Percentiles rank a stretch among this genome's conserved stretches.
These are phyloP conservation scores for Plusia festucae DNA, from an alignment of 2,888 invertebrate genomes.

Conservation along the genomic window DNA sequence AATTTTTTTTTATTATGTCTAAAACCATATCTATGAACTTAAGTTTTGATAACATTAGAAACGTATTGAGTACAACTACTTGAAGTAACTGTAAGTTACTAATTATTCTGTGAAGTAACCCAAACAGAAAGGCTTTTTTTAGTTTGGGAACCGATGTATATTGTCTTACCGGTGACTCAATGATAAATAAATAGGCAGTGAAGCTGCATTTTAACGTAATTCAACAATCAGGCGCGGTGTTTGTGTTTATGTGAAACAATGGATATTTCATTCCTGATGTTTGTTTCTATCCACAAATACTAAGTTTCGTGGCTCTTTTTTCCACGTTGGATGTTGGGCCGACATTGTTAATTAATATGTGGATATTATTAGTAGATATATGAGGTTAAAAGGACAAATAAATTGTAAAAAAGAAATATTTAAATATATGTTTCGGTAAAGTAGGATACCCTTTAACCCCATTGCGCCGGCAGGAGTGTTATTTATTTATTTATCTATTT, in stretches of 20 bases:
- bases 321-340: background rate
- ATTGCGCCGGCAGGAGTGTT: too few species aligned
- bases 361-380: too few species aligned
- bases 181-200: conserved; percentile 64
- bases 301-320: background rate
- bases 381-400: background rate
- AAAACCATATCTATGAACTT: too few species aligned
- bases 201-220: conserved; percentile 67
- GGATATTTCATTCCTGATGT: conserved; percentile 44
- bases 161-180: conserved; percentile 61
- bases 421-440: too few species aligned
- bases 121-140: background rate
- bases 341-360: background rate
- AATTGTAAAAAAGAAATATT: background rate
- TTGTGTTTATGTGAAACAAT: conserved; percentile 63
- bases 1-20: too few species aligned
- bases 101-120: too few species aligned
- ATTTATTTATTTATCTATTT: too few species aligned
- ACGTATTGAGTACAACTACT: too few species aligned
- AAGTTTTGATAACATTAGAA: too few species aligned
- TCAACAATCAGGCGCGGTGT: conserved; percentile 63
- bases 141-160: conserved; percentile 13
- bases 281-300: conserved; percentile 21
- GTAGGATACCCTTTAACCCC: too few species aligned
- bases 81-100: too few species aligned